These are phyloP conservation scores for Trypoxylus dichotomus DNA, from an alignment of 1,140 invertebrate species.

Conservation along the genomic window DNA sequence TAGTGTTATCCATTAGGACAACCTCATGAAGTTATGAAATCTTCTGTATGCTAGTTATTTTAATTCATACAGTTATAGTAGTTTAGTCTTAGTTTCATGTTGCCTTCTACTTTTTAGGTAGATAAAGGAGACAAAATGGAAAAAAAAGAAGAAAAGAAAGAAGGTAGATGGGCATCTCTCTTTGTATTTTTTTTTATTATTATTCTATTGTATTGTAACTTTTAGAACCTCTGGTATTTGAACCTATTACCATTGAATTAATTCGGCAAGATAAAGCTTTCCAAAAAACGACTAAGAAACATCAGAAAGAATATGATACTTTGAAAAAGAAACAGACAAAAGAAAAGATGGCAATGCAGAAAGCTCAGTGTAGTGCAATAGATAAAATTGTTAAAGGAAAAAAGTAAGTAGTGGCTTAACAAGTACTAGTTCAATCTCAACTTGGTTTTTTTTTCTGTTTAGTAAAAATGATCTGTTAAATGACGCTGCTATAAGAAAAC, in stretches of 20 bases:
- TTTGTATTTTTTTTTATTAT: no score
- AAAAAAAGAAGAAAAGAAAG: slow-evolving; percentile 73
- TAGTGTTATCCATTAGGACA: no score
- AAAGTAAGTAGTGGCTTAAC: slow-evolving; percentile 63
- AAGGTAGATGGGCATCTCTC: slow-evolving; percentile 54
- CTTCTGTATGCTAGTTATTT: no score
- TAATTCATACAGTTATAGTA: no score
- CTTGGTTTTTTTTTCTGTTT: slow-evolving; percentile 43
- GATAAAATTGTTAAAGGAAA: slow-evolving; percentile 94
- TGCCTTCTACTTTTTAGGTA: slow-evolving; percentile 38
- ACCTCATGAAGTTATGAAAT: no score
- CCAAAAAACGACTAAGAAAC: slow-evolving; percentile 92
- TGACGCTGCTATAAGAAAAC: slow-evolving; percentile 75
- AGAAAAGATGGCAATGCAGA: slow-evolving; percentile 88
- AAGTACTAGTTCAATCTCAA: background rate
- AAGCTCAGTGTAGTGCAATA: slow-evolving; percentile 91
- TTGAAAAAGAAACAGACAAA: slow-evolving; percentile 93
- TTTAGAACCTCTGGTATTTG: slow-evolving; percentile 75
- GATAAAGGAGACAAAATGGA: slow-evolving; percentile 54
- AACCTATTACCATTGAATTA: slow-evolving; percentile 88
- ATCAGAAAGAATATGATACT: slow-evolving; percentile 92
- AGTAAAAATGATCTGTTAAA: slow-evolving; percentile 80
- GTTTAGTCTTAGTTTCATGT: no score
- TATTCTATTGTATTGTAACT: background rate
- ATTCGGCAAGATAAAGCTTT: slow-evolving; percentile 92